Conservation (phyloP, 1,140 invertebrate species). For the Saxidomus purpurata region DNA sequence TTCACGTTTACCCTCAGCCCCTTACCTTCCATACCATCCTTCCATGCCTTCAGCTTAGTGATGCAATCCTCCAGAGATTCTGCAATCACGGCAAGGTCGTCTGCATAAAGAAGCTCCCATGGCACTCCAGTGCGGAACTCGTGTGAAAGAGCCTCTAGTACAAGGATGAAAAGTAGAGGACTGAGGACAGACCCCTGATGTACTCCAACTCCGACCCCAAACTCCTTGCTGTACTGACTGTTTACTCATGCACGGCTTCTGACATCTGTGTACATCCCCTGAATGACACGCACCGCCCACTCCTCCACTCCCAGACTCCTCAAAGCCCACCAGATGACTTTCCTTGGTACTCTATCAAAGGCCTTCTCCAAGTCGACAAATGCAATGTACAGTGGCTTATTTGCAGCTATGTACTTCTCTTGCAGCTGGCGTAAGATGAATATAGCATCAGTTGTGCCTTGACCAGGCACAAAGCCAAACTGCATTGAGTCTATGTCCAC, state of each 20-base stretch:
- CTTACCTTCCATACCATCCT: constrained; percentile 7
- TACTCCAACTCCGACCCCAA: constrained; percentile 15
- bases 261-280: constrained; percentile 17
- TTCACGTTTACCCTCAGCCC: constrained; percentile 32
- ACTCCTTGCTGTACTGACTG: neutral
- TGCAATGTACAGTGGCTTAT: neutral
- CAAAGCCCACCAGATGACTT: constrained; percentile 35
- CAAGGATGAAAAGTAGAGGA: constrained; percentile 12
- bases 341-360: constrained; percentile 11
- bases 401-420: too few species aligned
- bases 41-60: constrained; percentile 6
- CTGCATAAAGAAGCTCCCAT: constrained; percentile 20
- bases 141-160: neutral
- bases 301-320: constrained; percentile 1
- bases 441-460: neutral
- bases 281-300: neutral
- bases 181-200: constrained; percentile 39
- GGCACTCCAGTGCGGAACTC: constrained; percentile 5
- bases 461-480: constrained; percentile 29
- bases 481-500: constrained; percentile 17
- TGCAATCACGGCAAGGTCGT: neutral
- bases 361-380: constrained; percentile 12
- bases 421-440: too few species aligned
- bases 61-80: neutral
- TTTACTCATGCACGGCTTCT: neutral